Conservation (phyloP, 2,797 vertebrate species). For the Ctenosaura bakeri region DNA sequence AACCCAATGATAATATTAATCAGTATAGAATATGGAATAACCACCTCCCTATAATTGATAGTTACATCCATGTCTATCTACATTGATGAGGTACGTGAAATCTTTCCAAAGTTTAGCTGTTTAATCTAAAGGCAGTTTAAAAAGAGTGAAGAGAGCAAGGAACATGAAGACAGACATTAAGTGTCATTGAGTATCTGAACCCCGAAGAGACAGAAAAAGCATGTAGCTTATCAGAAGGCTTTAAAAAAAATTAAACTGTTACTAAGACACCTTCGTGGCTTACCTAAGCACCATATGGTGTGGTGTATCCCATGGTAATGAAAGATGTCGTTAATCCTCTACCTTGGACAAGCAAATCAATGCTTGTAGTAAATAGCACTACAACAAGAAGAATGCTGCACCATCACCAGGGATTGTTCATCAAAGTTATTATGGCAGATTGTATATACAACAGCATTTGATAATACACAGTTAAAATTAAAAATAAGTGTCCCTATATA, state of each 20-base stretch:
- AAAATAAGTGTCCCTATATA: background rate
- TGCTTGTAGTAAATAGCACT: background rate
- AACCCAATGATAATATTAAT: background rate
- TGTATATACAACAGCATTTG: background rate
- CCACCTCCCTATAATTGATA: background rate
- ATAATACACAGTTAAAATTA: background rate
- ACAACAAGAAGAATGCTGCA: background rate
- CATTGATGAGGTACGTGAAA: background rate
- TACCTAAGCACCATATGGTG: slow-evolving; percentile 3
- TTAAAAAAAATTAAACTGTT: background rate
- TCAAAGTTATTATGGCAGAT: background rate
- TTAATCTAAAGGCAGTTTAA: background rate
- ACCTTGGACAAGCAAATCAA: background rate
- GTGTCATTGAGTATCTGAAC: background rate
- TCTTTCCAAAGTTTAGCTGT: background rate
- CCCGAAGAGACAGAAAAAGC: background rate
- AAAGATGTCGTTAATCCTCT: slow-evolving; percentile 9
- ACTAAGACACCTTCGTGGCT: background rate
- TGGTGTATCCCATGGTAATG: background rate
- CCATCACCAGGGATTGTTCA: background rate
- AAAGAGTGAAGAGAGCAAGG: background rate
- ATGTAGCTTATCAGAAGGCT: background rate
- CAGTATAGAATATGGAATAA: background rate
- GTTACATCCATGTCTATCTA: background rate
- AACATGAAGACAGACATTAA: background rate